Conservation (phyloP, 1,140 invertebrate species). For the Lepidurus apus region DNA sequence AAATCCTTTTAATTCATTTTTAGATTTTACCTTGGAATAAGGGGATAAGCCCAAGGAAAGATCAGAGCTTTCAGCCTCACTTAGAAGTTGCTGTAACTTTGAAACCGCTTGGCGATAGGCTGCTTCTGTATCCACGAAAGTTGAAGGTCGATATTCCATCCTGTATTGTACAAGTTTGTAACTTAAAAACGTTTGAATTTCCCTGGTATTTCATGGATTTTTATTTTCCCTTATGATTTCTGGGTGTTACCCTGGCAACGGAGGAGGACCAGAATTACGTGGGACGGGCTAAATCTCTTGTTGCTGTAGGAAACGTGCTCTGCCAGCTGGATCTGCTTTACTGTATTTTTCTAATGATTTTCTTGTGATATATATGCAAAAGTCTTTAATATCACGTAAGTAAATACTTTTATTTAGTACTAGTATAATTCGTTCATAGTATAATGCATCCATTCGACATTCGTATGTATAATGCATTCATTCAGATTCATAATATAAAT, state of each 20-base stretch:
- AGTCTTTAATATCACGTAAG: too few relatives aligned
- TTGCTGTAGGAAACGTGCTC: background rate
- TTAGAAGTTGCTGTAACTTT: conserved; percentile 6
- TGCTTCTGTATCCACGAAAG: background rate
- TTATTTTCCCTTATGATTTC: too few relatives aligned
- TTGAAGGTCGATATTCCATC: background rate
- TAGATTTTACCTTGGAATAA: background rate
- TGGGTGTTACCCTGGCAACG: too few relatives aligned
- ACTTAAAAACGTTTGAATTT: too few relatives aligned
- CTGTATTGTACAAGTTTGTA: background rate
- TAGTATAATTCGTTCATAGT: too few relatives aligned
- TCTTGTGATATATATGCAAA: background rate
- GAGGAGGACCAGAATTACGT: background rate
- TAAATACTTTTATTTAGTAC: background rate
- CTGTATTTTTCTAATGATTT: background rate
- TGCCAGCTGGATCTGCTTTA: background rate
- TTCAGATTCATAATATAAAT: background rate
- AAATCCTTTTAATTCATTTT: background rate
- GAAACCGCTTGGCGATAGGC: background rate
- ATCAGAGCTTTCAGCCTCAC: conserved; percentile 1
- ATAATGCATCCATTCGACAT: background rate
- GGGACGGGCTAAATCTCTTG: background rate
- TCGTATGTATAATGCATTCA: background rate
- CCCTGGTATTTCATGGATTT: too few relatives aligned
- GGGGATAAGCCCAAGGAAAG: background rate